Evolutionary conservation across 2,888 invertebrate genomes (phyloP), one percentile per base, ranked within the genome.

Genomic region (Polydrusus tereticollis): DNA sequence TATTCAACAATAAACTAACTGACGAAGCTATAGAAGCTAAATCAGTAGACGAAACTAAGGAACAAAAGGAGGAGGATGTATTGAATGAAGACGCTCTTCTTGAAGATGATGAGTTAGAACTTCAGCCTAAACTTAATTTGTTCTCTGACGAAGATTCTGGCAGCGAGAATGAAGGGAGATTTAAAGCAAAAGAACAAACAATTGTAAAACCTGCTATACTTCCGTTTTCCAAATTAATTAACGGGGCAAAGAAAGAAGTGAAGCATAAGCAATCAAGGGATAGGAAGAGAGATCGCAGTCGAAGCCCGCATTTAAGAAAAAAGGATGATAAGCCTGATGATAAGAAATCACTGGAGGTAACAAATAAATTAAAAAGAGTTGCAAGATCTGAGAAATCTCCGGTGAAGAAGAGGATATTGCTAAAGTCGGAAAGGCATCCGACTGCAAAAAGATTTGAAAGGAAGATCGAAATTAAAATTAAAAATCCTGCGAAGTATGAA

Each of bases 141-240:
- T 85, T 86, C 76, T 85, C 84, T 0, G 85, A 85, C 69, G 86
- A 85, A 63, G 86, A 86, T 59, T 83, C 84, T 0, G 83, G 82
- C 47, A 81, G 82, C 67, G 86, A 86, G 72, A 85, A 85, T 70
- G 86, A 86, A 73, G 85, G 85, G 0, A 78, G 85, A 0, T 86
- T 85, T 74, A 84, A 85, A 69, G 80, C 78, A 0, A 71, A 75
- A 57, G 73, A 72, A 38, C 45, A 74, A 12, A 52, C 68, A 41
- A 29, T 12, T 16, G 68, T 74, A 36, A 79, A 78, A 68, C 72
- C 72, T 21, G 18, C 43, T 0, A 75, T 77, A 7, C 60, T 81
- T 33, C 75, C 80, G 7, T 81, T 80, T 66, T 71, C 76, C 0
- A 80, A 81, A 55, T 68, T 80, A 41, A 67, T 79, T n/a, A 80